Base-by-base conservation (phyloP, 2,797 vertebrate species). In the Sphaeramia orbicularis region DNA sequence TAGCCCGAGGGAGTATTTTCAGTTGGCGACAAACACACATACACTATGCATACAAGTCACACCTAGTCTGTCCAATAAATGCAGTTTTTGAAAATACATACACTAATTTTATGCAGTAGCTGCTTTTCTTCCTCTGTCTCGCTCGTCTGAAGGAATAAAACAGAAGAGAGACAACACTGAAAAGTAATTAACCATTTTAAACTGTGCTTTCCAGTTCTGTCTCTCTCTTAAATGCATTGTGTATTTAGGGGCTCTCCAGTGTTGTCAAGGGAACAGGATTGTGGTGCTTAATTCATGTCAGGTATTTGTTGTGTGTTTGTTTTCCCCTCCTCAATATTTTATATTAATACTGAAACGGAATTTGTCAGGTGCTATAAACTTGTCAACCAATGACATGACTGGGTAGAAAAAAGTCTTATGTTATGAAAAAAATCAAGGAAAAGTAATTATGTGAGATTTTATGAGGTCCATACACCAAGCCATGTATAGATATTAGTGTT, bases 261-360 rank as follows among this genome's bases (percentile, higher is more conserved):
- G 36, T 6, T 48, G 49, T 35, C 24, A 65, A 30, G 56, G 30
- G 10, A 53, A 55, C 9, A 0, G 1, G 1, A 41, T 37, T 14
- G 21, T 0, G 40, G 7, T 15, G 21, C 50, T 19, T 49, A 3
- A 13, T 48, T 61, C 6, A 51, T 60, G 0, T 42, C 27, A 60
- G 7, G 40, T 38, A 14, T 65, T 47, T 68, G 9, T 21, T 59
- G 8, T 21, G 7, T 32, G 13, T 68, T 58, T 58, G 43, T 19
- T 64, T 24, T 15, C 24, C 27, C 8, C 0, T 48, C 7, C 7
- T 19, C 4, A n/a, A 12, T 15, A 18, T 21, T 53, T 63, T 24
- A 47, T 12, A 42, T 1, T 10, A n/a, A 47, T 32, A 18, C 53
- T 24, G 11, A 30, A 30, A 0, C 9, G 16, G 4, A 37, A 16